A percentile compares a stretch with the other conserved stretches of the same genome.
Conservation (phyloP, 2,113 vertebrate species). For the Platanista minor region DNA sequence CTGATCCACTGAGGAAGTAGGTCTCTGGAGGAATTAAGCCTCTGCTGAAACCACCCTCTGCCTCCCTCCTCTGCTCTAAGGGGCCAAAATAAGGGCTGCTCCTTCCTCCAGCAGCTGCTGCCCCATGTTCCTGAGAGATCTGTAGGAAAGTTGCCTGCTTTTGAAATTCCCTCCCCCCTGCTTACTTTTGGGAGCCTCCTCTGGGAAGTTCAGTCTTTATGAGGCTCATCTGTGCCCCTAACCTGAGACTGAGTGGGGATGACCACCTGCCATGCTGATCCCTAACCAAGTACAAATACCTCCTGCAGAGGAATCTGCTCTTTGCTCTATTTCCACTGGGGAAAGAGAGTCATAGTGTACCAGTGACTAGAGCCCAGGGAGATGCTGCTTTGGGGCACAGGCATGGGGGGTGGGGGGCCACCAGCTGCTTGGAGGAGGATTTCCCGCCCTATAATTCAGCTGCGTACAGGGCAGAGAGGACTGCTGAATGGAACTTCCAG, state of each 20-base stretch:
- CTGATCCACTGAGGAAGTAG: not conserved
- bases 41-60: not conserved
- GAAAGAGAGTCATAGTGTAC: not conserved
- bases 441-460: not conserved
- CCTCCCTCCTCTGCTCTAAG: not conserved
- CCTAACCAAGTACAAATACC: rapidly evolving
- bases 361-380: not conserved
- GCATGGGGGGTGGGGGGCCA: not conserved
- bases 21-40: not conserved
- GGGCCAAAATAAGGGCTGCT: not conserved
- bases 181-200: not conserved
- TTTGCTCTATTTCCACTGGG: not conserved
- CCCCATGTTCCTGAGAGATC: not conserved
- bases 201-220: not conserved
- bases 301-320: not conserved
- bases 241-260: not conserved
- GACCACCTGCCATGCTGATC: not conserved
- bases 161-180: not conserved
- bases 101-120: not conserved
- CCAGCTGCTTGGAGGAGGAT: not conserved
- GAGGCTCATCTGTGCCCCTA: not conserved
- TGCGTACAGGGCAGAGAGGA: not conserved
- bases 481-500: not conserved
- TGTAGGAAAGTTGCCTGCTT: not conserved
- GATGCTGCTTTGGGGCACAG: too few species aligned